Conservation (phyloP, 2,113 vertebrate genomes). For the Phalacrocorax brasilianus region DNA sequence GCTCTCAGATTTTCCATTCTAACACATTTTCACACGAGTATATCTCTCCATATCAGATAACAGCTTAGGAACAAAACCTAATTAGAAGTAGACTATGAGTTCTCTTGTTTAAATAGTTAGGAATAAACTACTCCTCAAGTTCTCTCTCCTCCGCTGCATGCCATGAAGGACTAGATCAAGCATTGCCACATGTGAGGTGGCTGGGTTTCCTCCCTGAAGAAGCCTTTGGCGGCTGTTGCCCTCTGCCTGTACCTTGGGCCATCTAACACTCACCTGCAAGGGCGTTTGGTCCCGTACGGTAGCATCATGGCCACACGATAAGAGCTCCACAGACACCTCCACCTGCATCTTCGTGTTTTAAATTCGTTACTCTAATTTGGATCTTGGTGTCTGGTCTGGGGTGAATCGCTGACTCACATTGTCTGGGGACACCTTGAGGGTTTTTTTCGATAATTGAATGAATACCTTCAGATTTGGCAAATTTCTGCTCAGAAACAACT, state of each 20-base stretch:
- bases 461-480: not conserved
- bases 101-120: not conserved
- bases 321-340: not conserved
- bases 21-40: too few species aligned
- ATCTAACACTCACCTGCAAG: not conserved
- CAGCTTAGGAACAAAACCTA: not conserved
- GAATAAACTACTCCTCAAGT: not conserved
- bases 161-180: not conserved
- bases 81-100: not conserved
- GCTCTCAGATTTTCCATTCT: not conserved
- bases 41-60: not conserved
- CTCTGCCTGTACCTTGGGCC: not conserved
- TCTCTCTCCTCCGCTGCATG: not conserved
- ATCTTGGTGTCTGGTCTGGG: not conserved
- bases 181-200: not conserved
- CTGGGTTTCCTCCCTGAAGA: too few species aligned
- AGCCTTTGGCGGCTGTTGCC: not conserved
- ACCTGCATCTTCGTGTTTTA: not conserved
- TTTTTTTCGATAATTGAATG: not conserved
- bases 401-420: not conserved
- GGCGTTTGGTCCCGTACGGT: too few species aligned
- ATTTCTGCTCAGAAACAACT: not conserved
- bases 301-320: fast-evolving
- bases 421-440: not conserved
- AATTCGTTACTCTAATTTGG: not conserved